A percentile compares a stretch with the other conserved stretches of the same genome.
These are phyloP conservation scores for Zaprionus bogoriensis DNA, from an alignment of 2,888 invertebrate species.

Conservation along the genomic window DNA sequence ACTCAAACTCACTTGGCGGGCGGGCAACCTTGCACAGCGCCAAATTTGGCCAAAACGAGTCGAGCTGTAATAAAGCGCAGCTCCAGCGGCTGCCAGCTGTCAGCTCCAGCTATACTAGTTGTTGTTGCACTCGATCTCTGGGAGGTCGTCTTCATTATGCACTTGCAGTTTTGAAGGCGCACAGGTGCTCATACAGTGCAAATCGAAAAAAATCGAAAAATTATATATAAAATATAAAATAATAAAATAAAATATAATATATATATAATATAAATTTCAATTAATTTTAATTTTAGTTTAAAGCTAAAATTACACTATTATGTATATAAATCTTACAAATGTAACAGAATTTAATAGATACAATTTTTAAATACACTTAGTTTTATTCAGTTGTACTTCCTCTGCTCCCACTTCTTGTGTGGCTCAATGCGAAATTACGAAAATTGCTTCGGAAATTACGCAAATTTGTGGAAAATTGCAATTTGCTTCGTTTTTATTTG, in stretches of 20 bases:
- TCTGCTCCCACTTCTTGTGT: too few species aligned
- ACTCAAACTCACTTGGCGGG: constrained; percentile 24
- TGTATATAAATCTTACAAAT: not conserved
- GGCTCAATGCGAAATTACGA: too few species aligned
- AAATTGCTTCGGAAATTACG: too few species aligned
- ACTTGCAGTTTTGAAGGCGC: constrained; percentile 47
- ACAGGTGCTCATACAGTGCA: constrained; percentile 53
- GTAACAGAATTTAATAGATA: too few species aligned
- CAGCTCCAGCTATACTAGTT: constrained; percentile 30
- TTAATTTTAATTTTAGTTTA: too few species aligned
- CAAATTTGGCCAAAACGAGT: constrained; percentile 70
- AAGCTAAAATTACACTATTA: too few species aligned
- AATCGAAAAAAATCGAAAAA: too few species aligned
- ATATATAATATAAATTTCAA: not conserved
- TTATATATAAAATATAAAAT: constrained; percentile 26
- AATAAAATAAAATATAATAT: not conserved
- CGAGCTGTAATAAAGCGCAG: constrained; percentile 26
- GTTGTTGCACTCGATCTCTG: constrained; percentile 3
- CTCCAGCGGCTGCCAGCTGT: constrained; percentile 31
- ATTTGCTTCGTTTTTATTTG: not conserved
- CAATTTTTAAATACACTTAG: too few species aligned
- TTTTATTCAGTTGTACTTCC: too few species aligned
- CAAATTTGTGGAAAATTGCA: too few species aligned
- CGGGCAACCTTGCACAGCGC: constrained; percentile 63
- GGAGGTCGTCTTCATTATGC: constrained; percentile 22